These are phyloP conservation scores for Brachymystax lenok DNA, from an alignment of 2,797 vertebrate genomes.

Conservation along the genomic window DNA sequence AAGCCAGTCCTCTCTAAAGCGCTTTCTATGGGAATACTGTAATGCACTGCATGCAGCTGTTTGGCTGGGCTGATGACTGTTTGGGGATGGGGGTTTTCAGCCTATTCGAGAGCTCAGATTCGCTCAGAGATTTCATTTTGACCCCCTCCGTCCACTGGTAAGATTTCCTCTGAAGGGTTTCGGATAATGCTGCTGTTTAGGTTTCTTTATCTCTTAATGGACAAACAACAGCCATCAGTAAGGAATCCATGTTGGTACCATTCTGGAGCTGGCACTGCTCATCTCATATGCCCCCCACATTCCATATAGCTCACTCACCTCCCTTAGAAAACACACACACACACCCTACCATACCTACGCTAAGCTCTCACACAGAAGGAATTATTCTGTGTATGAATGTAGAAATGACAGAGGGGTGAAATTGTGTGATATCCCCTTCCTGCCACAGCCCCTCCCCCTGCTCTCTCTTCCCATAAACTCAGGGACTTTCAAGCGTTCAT, in stretches of 20 bases:
- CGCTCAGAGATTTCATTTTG: not conserved
- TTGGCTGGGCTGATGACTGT: not conserved
- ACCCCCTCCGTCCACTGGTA: not conserved
- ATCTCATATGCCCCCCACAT: not conserved
- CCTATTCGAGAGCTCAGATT: not conserved
- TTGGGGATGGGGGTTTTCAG: not conserved
- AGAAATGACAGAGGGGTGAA: not conserved
- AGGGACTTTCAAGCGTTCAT: not conserved
- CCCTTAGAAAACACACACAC: not conserved
- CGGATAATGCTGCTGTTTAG: not conserved
- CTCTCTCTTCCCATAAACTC: not conserved
- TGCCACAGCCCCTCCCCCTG: no score
- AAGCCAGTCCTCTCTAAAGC: not conserved
- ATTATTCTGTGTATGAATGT: not conserved
- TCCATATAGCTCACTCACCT: not conserved
- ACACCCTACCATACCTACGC: not conserved
- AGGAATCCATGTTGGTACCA: slow-evolving; percentile 1
- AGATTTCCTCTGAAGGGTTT: not conserved
- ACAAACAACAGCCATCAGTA: slow-evolving; percentile 2
- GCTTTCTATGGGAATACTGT: slow-evolving; percentile 2
- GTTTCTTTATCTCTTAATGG: not conserved
- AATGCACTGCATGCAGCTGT: slow-evolving; percentile 2
- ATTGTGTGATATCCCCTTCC: not conserved
- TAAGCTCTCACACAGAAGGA: not conserved
- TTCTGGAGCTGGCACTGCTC: not conserved